These are phyloP conservation scores for Melolontha melolontha DNA, from an alignment of 2,888 invertebrate species.

Conservation along the genomic window DNA sequence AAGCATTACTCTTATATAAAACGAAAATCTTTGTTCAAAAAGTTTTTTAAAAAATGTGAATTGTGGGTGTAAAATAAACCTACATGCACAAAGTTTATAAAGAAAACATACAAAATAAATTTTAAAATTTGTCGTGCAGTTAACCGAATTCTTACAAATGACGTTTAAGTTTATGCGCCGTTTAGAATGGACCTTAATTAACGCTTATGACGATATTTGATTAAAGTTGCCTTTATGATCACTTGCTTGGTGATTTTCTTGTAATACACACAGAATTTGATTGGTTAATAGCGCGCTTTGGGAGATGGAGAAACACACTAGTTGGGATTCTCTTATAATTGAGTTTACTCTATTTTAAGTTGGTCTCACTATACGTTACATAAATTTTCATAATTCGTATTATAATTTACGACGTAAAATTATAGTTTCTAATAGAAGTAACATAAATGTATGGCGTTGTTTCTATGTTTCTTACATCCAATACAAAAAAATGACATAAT, in stretches of 20 bases:
- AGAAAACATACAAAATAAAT: constrained; percentile 34
- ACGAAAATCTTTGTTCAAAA: background rate
- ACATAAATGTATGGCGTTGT: background rate
- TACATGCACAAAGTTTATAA: constrained; percentile 2
- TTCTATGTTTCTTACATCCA: too few species aligned
- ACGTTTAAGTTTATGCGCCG: constrained; percentile 28
- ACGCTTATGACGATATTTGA: constrained; percentile 30
- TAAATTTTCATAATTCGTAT: constrained; percentile 14
- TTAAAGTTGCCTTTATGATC: constrained; percentile 23
- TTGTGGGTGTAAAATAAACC: constrained; percentile 29
- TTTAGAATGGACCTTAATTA: constrained; percentile 39
- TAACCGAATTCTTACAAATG: constrained; percentile 30
- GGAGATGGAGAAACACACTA: constrained; percentile 48
- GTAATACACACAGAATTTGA: constrained; percentile 45
- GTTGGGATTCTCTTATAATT: constrained; percentile 52
- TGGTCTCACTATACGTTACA: constrained; percentile 26
- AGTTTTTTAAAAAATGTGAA: constrained; percentile 25
- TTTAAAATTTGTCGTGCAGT: constrained; percentile 11
- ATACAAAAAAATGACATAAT: too few species aligned
- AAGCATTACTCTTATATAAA: too few species aligned
- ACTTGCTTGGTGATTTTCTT: constrained; percentile 25
- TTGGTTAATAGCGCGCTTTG: constrained; percentile 48
- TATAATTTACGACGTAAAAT: constrained; percentile 7
- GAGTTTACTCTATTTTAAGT: constrained; percentile 46
- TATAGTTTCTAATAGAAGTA: background rate